phyloP scores from a whole-genome alignment of 2,113 vertebrate species.

The Promerops cafer region DNA sequence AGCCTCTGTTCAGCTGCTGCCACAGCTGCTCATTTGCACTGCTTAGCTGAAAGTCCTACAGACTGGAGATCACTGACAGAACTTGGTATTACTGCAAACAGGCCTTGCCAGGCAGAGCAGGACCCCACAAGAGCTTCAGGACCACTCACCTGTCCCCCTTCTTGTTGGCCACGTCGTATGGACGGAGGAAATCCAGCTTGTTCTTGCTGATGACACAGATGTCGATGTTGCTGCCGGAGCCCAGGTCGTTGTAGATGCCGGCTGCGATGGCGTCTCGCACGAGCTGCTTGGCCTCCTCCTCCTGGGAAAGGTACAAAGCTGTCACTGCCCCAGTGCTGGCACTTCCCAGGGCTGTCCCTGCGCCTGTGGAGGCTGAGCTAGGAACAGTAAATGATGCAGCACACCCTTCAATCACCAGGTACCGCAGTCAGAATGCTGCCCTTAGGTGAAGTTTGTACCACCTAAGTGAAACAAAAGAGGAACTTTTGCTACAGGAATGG shows the following conservation, averaged over 20 bases:
- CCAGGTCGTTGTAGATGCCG: slow-evolving; percentile 94
- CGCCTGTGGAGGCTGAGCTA: background rate
- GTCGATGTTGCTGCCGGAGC: slow-evolving; percentile 95
- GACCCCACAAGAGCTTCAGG: accelerated
- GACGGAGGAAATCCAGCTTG: slow-evolving; percentile 91
- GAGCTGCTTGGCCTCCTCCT: slow-evolving; percentile 87
- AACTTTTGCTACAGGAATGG: background rate
- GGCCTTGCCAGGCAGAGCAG: background rate
- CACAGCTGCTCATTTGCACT: accelerated
- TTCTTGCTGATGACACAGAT: slow-evolving; percentile 91
- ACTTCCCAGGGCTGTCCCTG: background rate
- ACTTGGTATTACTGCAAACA: accelerated
- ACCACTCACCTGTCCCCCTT: slow-evolving; percentile 87
- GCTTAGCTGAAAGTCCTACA: accelerated
- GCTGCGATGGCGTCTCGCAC: slow-evolving; percentile 93
- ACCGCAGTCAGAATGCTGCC: accelerated
- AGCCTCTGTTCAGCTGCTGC: background rate
- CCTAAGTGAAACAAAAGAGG: background rate
- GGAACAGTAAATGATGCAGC: accelerated
- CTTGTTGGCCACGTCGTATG: slow-evolving; percentile 86
- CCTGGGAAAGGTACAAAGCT: slow-evolving; percentile 63
- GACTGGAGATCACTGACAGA: background rate
- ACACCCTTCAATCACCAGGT: accelerated
- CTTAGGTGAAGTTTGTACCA: accelerated
- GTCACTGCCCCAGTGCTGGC: background rate